Percentiles rank a stretch among this genome's conserved stretches.
Evolutionary conservation across 2,888 invertebrate genomes (phyloP).

Genomic region (Xylota sylvarum): DNA sequence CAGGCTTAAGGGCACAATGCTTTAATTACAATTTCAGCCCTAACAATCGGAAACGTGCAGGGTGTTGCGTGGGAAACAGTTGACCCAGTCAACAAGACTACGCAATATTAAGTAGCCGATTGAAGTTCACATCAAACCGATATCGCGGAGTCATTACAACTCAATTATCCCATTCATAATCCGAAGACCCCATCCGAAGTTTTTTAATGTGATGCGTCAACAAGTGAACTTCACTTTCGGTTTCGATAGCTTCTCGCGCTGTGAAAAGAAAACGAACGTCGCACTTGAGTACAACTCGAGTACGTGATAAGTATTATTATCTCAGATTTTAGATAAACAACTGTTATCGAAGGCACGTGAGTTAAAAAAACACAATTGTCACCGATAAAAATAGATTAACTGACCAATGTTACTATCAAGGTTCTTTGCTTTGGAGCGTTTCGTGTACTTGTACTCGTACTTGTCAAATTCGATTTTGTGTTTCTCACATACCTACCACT

Average conservation of each 20-base stretch:
- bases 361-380: background rate
- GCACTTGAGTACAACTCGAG: constrained; percentile 8
- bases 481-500: background rate
- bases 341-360: constrained; percentile 29
- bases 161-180: no score
- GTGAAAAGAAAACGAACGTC: background rate
- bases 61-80: no score
- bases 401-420: constrained; percentile 9
- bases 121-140: no score
- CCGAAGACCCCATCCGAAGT: background rate
- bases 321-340: background rate
- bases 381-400: constrained; percentile 13
- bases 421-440: background rate
- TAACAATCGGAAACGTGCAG: no score
- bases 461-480: background rate
- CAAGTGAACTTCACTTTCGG: background rate
- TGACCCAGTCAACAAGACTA: no score
- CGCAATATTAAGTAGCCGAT: no score
- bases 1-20: no score
- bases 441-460: background rate
- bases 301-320: constrained; percentile 1
- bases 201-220: background rate
- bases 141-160: no score
- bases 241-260: constrained; percentile 1
- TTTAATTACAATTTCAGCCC: no score